Evolutionary conservation across 2,888 invertebrate species (phyloP).

Genomic region (Nematopogon swammerdamellus): DNA sequence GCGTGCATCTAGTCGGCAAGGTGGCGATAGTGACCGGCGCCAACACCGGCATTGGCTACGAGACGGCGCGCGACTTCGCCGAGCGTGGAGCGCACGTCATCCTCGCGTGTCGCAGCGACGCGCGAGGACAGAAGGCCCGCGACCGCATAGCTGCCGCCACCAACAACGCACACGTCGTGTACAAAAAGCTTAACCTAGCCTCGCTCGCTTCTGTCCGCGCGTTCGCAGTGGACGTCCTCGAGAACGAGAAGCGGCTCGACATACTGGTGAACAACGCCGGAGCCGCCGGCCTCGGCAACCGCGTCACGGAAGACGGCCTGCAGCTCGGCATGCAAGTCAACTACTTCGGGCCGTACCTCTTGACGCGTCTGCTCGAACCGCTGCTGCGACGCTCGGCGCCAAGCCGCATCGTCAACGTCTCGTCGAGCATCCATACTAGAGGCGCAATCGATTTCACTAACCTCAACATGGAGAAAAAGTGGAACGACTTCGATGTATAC

Average conservation of each 20-base stretch:
- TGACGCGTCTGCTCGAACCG: constrained; percentile 62
- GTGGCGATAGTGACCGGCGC: constrained; percentile 45
- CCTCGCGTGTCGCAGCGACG: constrained; percentile 44
- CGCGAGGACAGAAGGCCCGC: constrained; percentile 31
- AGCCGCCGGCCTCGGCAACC: constrained; percentile 39
- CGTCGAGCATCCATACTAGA: constrained; percentile 56
- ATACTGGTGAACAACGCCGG: constrained; percentile 62
- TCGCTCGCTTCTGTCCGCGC: constrained; percentile 47
- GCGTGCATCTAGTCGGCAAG: constrained; percentile 46
- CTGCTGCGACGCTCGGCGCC: constrained; percentile 54
- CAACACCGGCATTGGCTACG: constrained; percentile 50
- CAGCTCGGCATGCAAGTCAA: constrained; percentile 70
- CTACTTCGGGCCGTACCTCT: constrained; percentile 68
- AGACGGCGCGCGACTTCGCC: constrained; percentile 50
- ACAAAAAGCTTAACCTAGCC: constrained; percentile 36
- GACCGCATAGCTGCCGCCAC: constrained; percentile 34
- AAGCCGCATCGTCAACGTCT: constrained; percentile 64
- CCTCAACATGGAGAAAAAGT: constrained; percentile 48
- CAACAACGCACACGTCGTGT: constrained; percentile 32
- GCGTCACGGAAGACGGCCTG: constrained; percentile 62
- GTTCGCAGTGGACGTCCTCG: constrained; percentile 53
- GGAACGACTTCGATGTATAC: constrained; percentile 46
- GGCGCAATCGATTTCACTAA: constrained; percentile 43
- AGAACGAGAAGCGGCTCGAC: constrained; percentile 47
- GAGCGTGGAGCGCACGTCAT: constrained; percentile 48